phyloP scores from a whole-genome alignment of 2,888 invertebrate genomes.

The Amiota mariae region DNA sequence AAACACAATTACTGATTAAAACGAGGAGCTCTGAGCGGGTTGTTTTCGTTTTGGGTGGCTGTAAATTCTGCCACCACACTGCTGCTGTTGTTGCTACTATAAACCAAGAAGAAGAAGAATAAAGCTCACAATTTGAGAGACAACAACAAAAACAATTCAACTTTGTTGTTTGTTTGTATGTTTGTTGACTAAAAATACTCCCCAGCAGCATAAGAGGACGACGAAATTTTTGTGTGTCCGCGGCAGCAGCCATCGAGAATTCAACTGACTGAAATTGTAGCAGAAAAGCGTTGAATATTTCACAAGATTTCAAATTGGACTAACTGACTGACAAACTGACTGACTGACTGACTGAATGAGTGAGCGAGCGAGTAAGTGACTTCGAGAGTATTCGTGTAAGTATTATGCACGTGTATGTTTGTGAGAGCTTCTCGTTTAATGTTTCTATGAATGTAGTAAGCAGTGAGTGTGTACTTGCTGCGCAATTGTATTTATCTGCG shows the following conservation, averaged over 20 bases:
- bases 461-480: constrained; percentile 14
- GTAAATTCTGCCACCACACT: no score
- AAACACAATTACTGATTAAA: constrained; percentile 25
- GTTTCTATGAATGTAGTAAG: not conserved
- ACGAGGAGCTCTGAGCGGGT: constrained; percentile 42
- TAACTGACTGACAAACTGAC: not conserved
- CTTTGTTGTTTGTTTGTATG: not conserved
- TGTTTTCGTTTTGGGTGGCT: constrained; percentile 26
- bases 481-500: not conserved
- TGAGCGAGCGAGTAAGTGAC: not conserved
- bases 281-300: constrained; percentile 52
- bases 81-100: not conserved
- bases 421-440: not conserved
- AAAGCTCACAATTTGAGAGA: constrained; percentile 12
- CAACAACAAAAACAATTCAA: not conserved
- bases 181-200: constrained; percentile 23
- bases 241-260: constrained; percentile 59
- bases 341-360: no score
- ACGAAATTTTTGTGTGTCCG: constrained; percentile 45
- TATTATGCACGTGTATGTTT: not conserved
- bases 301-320: constrained; percentile 19
- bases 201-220: constrained; percentile 24
- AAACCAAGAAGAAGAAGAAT: not conserved
- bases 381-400: not conserved
- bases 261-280: constrained; percentile 50